Base-by-base conservation (phyloP, 2,888 invertebrate species). In the Dicyrtomina minuta region DNA sequence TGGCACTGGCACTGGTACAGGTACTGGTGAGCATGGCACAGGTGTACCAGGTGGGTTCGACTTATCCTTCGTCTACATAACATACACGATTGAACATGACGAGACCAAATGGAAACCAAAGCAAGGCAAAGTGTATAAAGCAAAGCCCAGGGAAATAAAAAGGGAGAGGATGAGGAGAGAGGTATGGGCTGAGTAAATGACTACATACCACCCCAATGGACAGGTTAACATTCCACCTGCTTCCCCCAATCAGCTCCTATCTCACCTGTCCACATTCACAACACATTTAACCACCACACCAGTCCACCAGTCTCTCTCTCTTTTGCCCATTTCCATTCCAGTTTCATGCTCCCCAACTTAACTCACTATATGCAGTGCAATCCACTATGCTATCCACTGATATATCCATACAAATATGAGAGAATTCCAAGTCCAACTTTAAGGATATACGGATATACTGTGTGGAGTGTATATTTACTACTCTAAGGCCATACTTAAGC, bases 161-260 rank as follows among this genome's bases (percentile, higher is more conserved):
- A n/a, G n/a, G n/a, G n/a, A n/a, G n/a, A n/a, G n/a, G n/a, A n/a
- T n/a, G n/a, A n/a, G n/a, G n/a, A n/a, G n/a, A n/a, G n/a, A n/a
- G n/a, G n/a, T n/a, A n/a, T n/a, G n/a, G n/a, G n/a, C 33, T 33
- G 33, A 53, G 55, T 56, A 74, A 73, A 73, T 71, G 72, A 67
- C 74, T 72, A 70, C n/a, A n/a, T n/a, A n/a, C n/a, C n/a, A 59
- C 68, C 60, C 60, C 68, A 60, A 71, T 61, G 65, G 73, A 62
- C 72, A 41, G 73, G 70, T 70, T 73, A 70, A 74, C 68, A 75
- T 75, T 75, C 75, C 75, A 75, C 75, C 75, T 75, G 75, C 75
- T 75, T 67, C 72, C 70, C 70, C 65, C 39, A 65, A 49, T 33
- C 33, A 33, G 33, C 33, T 33, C 33, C 33, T 33, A 33, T 33